A percentile compares a stretch with the other conserved stretches of the same genome.
phyloP scores from a whole-genome alignment of 2,888 invertebrate species.

The Eudemis profundana region DNA sequence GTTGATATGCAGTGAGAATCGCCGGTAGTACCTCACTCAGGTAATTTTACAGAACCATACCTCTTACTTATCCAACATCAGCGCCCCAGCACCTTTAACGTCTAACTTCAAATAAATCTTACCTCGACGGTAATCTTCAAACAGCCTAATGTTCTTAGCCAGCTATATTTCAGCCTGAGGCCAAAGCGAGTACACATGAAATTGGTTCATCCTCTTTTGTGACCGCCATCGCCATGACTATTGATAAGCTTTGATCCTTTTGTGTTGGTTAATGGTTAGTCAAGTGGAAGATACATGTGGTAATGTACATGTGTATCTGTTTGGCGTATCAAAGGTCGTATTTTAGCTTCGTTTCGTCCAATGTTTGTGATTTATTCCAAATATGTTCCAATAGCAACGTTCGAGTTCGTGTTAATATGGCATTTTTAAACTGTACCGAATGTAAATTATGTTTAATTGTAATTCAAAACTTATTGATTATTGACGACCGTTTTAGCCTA shows the following conservation, averaged over 20 bases:
- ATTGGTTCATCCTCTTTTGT: constrained; percentile 49
- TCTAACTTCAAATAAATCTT: constrained; percentile 58
- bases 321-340: background rate
- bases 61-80: constrained; percentile 43
- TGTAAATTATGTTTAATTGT: too few species aligned
- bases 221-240: constrained; percentile 40
- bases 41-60: background rate
- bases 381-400: too few species aligned
- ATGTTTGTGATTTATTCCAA: too few species aligned
- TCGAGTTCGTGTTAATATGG: too few species aligned
- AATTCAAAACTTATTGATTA: too few species aligned
- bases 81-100: constrained; percentile 39
- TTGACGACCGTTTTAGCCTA: too few species aligned
- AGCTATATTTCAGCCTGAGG: constrained; percentile 49
- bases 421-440: too few species aligned
- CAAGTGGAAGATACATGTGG: constrained; percentile 12
- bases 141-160: constrained; percentile 49
- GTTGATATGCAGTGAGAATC: background rate
- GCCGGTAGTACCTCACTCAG: background rate
- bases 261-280: constrained; percentile 23
- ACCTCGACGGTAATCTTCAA: constrained; percentile 55
- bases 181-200: constrained; percentile 42
- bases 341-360: too few species aligned
- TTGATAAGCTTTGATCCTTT: constrained; percentile 38
- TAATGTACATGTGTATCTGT: too few species aligned